A percentile compares a stretch with the other conserved stretches of the same genome.
Conservation (phyloP, 37 sponge, comb jelly and placozoan genomes). For the Cliona cf. orientalis region DNA sequence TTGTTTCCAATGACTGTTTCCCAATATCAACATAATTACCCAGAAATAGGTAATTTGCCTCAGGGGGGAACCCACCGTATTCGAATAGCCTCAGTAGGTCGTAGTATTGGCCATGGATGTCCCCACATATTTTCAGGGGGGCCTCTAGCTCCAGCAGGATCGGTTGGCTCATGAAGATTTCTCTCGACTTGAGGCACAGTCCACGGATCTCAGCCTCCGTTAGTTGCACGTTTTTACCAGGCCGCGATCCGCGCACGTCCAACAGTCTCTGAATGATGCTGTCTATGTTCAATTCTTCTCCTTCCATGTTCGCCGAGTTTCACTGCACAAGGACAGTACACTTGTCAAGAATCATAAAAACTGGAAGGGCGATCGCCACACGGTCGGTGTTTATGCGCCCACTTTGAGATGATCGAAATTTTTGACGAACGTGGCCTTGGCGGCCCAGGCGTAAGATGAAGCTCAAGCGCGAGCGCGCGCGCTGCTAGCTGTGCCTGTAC, state of each 20-base stretch:
- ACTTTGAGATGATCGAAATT: no score
- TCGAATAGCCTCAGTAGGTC: constrained; percentile 93
- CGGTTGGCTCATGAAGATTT: constrained; percentile 93
- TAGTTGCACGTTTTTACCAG: constrained; percentile 92
- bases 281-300: constrained; percentile 78
- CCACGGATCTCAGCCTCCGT: constrained; percentile 88
- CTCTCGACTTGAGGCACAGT: constrained; percentile 89
- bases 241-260: constrained; percentile 90
- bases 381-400: no score
- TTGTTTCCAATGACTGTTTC: constrained; percentile 95
- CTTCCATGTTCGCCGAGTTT: no score
- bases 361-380: no score
- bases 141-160: constrained; percentile 93
- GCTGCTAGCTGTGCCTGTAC: no score
- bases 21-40: constrained; percentile 96
- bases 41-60: constrained; percentile 93
- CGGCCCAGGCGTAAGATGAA: no score
- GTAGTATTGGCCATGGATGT: constrained; percentile 97
- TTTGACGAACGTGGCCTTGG: no score
- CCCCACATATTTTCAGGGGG: constrained; percentile 94
- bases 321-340: no score
- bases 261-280: constrained; percentile 84
- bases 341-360: no score
- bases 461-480: no score
- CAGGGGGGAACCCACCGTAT: constrained; percentile 97